A percentile compares a stretch with the other conserved stretches of the same genome.
Evolutionary conservation across 2,797 vertebrate species (phyloP).

Genomic region (Chaetodon trifasciatus): DNA sequence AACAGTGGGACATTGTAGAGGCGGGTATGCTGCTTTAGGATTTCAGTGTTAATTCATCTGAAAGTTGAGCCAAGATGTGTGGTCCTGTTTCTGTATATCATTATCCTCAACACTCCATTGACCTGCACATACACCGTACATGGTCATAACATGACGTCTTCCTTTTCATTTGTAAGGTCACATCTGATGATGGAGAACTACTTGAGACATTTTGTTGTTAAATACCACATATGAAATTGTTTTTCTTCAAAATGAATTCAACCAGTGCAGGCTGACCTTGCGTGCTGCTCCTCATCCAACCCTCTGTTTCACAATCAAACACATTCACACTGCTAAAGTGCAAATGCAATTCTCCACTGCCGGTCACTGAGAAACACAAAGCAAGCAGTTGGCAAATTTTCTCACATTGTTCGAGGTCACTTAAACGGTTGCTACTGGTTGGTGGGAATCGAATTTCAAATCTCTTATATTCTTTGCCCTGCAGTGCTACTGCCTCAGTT

Average conservation of each 20-base stretch:
- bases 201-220: not conserved
- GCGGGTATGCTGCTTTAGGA: not conserved
- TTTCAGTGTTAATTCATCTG: conserved; percentile 6
- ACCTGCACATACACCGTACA: not conserved
- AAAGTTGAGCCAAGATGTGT: conserved; percentile 2
- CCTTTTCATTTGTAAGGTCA: not conserved
- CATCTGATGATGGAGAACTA: not conserved
- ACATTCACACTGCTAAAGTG: not conserved
- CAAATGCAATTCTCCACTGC: not conserved
- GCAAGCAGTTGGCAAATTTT: conserved; percentile 14
- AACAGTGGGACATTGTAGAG: not conserved
- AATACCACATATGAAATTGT: not conserved
- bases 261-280: not conserved
- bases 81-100: not conserved
- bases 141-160: not conserved
- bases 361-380: conserved; percentile 8
- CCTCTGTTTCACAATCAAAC: not conserved
- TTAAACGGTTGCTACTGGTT: not conserved
- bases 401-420: not conserved
- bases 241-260: not conserved
- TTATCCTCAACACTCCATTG: not conserved
- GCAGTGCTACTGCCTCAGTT: conserved; percentile 6
- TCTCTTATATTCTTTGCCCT: not conserved
- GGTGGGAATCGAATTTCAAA: conserved; percentile 5
- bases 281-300: not conserved